These are phyloP conservation scores for Takifugu rubripes DNA, from an alignment of 2,797 vertebrate species.

Conservation along the genomic window DNA sequence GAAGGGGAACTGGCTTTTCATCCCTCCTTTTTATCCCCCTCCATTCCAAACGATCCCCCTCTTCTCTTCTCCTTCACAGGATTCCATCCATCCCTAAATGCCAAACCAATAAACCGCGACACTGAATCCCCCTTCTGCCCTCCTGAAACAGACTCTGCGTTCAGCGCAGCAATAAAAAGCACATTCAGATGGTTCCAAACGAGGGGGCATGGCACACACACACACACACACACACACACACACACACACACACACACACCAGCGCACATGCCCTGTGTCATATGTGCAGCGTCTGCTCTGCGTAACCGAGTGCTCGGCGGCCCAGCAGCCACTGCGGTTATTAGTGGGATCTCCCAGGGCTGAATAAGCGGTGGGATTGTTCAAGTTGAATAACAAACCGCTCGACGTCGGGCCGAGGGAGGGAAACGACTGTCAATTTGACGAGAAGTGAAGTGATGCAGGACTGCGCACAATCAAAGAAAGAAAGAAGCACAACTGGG, in stretches of 20 bases:
- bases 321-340: conserved; percentile 58
- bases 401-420: conserved; percentile 19
- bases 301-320: conserved; percentile 50
- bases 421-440: conserved; percentile 31
- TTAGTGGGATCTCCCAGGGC: conserved; percentile 66
- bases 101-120: conserved; percentile 73
- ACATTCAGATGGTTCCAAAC: conserved; percentile 61
- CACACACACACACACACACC: conserved; percentile 30
- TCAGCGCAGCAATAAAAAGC: conserved; percentile 70
- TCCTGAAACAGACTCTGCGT: conserved; percentile 51
- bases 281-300: conserved; percentile 54
- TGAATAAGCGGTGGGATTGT: conserved; percentile 61
- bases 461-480: not conserved
- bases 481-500: not conserved
- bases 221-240: conserved; percentile 14
- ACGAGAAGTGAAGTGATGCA: conserved; percentile 9
- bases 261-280: conserved; percentile 30
- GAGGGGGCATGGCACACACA: conserved; percentile 27
- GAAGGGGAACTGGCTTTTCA: conserved; percentile 44
- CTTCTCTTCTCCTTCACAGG: conserved; percentile 42
- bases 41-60: conserved; percentile 1
- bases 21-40: conserved; percentile 28
- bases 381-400: conserved; percentile 66
- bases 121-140: conserved; percentile 54
- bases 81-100: conserved; percentile 68